Evolutionary conservation across 1,140 invertebrate species (phyloP).

Genomic region (Pomacea maculata): DNA sequence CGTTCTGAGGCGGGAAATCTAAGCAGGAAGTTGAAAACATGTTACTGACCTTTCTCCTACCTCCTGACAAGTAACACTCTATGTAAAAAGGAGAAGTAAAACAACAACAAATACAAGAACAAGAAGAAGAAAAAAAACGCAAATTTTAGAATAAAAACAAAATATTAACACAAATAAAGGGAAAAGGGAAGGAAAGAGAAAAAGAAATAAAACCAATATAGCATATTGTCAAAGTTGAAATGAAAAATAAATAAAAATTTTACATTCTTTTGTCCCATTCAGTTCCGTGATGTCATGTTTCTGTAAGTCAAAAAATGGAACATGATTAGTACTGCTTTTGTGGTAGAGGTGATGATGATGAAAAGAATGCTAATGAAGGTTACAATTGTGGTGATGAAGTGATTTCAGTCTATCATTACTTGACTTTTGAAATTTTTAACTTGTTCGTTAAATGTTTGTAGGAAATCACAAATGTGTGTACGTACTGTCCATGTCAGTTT

Average conservation of each 20-base stretch:
- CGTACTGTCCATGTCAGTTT: not conserved
- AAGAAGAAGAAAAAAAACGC: too few relatives aligned
- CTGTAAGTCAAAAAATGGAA: not conserved
- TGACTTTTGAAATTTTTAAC: not conserved
- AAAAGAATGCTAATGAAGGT: not conserved
- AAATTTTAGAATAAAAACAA: too few relatives aligned
- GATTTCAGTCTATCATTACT: not conserved
- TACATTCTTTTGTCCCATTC: not conserved
- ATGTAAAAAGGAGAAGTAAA: too few relatives aligned
- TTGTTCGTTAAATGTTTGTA: not conserved
- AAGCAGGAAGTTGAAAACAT: not conserved
- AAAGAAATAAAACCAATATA: not conserved
- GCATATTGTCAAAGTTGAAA: not conserved
- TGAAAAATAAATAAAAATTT: not conserved
- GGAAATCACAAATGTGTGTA: not conserved
- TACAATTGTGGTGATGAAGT: not conserved
- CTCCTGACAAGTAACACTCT: too few relatives aligned
- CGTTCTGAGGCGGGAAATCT: conserved; percentile 20
- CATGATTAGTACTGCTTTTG: not conserved
- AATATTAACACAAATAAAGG: too few relatives aligned
- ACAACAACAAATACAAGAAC: too few relatives aligned
- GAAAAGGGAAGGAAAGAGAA: not conserved
- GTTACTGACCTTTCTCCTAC: too few relatives aligned
- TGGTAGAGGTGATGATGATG: not conserved
- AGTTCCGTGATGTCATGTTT: not conserved